Evolutionary conservation across 1,140 invertebrate genomes (phyloP).

Genomic region (Brachionus asplanchnoidis): DNA sequence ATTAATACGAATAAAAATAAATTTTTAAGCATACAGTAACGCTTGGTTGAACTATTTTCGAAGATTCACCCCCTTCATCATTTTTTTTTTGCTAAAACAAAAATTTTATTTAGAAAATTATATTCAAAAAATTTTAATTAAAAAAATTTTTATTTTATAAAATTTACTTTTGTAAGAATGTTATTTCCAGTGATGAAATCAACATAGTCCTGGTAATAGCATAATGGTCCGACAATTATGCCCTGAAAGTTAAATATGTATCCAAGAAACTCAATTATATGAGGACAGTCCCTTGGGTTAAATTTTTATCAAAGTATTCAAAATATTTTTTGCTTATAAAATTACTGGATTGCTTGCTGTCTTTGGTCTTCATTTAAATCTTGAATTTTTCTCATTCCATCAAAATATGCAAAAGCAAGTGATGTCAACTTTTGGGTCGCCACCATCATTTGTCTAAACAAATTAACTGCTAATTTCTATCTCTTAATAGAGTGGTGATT

Average conservation of each 20-base stretch:
- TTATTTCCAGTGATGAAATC: slow-evolving; percentile 41
- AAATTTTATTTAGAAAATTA: background rate
- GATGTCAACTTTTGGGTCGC: slow-evolving; percentile 88
- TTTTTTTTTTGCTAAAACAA: slow-evolving; percentile 4
- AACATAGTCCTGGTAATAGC: slow-evolving; percentile 42
- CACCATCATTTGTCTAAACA: slow-evolving; percentile 83
- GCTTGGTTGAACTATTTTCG: slow-evolving; percentile 22
- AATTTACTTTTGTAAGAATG: background rate
- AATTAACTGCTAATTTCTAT: background rate
- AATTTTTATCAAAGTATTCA: background rate
- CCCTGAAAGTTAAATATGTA: slow-evolving; percentile 43
- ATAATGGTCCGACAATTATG: slow-evolving; percentile 43
- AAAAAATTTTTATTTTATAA: background rate
- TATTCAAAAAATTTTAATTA: no score
- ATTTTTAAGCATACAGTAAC: background rate
- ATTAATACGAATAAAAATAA: background rate
- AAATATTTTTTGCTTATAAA: background rate
- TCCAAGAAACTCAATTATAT: slow-evolving; percentile 41
- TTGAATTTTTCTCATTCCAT: slow-evolving; percentile 61
- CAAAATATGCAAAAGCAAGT: slow-evolving; percentile 82
- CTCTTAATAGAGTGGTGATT: no score
- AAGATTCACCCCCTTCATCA: background rate
- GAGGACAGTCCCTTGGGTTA: background rate
- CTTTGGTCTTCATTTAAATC: slow-evolving; percentile 29
- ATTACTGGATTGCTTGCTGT: background rate